Evolutionary conservation across 2,113 vertebrate genomes (phyloP).

Genomic region (Erythrocercus mccallii): DNA sequence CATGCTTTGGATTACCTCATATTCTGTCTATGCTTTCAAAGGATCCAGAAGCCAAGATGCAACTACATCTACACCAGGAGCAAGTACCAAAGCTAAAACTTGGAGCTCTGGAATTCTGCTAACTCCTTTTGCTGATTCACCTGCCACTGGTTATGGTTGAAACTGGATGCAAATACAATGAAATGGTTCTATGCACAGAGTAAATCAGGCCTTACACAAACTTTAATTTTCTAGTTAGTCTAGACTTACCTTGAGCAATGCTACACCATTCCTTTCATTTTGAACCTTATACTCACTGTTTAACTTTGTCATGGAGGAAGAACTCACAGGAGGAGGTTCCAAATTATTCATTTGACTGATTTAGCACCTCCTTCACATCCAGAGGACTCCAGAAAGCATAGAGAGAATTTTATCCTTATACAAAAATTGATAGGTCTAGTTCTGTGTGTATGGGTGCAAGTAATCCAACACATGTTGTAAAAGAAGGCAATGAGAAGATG

Average conservation of each 20-base stretch:
- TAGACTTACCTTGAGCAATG: neutral
- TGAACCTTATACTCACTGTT: neutral
- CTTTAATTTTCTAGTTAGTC: neutral
- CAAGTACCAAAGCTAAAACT: neutral
- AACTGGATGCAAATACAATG: neutral
- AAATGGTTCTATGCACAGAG: neutral
- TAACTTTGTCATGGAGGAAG: neutral
- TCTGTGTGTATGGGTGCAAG: neutral
- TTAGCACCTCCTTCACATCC: neutral
- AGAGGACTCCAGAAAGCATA: neutral
- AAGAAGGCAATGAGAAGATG: neutral
- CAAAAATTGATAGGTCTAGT: neutral
- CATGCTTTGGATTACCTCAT: neutral
- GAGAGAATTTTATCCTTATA: neutral
- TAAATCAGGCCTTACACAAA: neutral
- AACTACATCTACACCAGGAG: neutral
- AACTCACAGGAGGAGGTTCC: neutral
- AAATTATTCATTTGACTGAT: neutral
- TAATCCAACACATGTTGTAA: neutral
- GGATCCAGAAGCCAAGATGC: neutral
- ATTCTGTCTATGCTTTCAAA: neutral
- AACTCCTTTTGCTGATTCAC: neutral
- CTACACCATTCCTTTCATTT: neutral
- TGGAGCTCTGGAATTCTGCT: neutral
- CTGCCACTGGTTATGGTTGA: neutral